These are phyloP conservation scores for Tauraco erythrolophus DNA, from an alignment of 2,113 vertebrate species.

Conservation along the genomic window DNA sequence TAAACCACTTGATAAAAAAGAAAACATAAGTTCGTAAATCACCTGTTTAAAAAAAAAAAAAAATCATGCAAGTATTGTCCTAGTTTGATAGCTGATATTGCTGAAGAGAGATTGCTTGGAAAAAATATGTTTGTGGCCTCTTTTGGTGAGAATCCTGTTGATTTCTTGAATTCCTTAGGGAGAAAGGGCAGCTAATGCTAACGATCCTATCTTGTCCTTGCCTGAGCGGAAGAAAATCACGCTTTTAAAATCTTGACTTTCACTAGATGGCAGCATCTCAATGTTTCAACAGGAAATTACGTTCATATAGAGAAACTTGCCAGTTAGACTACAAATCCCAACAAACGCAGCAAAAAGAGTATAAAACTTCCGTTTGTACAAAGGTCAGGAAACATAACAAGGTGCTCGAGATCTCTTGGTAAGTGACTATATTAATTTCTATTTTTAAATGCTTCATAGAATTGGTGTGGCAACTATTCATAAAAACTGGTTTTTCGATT, in stretches of 20 bases:
- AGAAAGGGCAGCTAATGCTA: background rate
- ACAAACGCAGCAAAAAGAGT: background rate
- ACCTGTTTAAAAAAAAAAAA: background rate
- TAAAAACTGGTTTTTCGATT: background rate
- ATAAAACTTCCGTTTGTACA: background rate
- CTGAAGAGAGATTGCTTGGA: background rate
- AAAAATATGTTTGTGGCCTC: background rate
- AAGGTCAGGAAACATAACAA: background rate
- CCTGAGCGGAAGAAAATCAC: background rate
- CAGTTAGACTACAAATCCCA: constrained; percentile 66
- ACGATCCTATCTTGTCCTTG: background rate
- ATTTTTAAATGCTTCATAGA: background rate
- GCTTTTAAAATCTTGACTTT: background rate
- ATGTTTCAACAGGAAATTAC: background rate
- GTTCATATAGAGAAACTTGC: accelerated
- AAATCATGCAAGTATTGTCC: background rate
- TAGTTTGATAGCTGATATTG: background rate
- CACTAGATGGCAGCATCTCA: constrained; percentile 70
- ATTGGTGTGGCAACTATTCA: accelerated
- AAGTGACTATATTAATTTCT: background rate
- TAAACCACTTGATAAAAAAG: background rate
- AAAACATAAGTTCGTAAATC: background rate
- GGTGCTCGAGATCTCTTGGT: background rate
- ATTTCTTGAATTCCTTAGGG: background rate
- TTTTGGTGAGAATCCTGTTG: background rate